Evolutionary conservation across 2,113 vertebrate species (phyloP).

Genomic region (Anhinga rufa): DNA sequence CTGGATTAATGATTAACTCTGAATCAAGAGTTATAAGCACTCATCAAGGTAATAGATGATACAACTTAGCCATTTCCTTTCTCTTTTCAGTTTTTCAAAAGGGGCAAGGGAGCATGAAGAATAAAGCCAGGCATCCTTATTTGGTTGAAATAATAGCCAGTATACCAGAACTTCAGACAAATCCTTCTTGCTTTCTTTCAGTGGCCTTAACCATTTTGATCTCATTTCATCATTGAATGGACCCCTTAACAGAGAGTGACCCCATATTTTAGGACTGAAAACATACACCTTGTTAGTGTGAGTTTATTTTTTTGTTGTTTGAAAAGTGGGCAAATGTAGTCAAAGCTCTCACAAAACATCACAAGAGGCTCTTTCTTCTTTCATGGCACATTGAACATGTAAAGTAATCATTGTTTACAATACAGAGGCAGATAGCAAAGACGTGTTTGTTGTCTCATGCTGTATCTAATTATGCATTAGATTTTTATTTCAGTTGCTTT

Average conservation of each 20-base stretch:
- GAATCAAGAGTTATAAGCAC: slow-evolving; percentile 58
- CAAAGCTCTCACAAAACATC: slow-evolving; percentile 65
- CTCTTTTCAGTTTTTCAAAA: slow-evolving; percentile 69
- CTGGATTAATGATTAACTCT: slow-evolving; percentile 52
- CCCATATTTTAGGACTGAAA: slow-evolving; percentile 66
- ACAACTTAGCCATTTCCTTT: slow-evolving; percentile 64
- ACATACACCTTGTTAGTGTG: slow-evolving; percentile 68
- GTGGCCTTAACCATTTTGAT: slow-evolving; percentile 68
- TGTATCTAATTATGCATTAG: slow-evolving; percentile 63
- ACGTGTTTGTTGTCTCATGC: slow-evolving; percentile 53
- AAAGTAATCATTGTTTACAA: slow-evolving; percentile 68
- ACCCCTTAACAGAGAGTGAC: slow-evolving; percentile 63
- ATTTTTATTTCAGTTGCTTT: slow-evolving; percentile 60
- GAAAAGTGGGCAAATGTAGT: slow-evolving; percentile 67
- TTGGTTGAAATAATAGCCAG: slow-evolving; percentile 70
- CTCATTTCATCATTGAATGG: slow-evolving; percentile 66
- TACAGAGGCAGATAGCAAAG: slow-evolving; percentile 63
- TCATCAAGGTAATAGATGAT: slow-evolving; percentile 67
- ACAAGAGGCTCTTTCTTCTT: slow-evolving; percentile 60
- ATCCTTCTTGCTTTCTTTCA: slow-evolving; percentile 64
- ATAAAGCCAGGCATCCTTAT: slow-evolving; percentile 68
- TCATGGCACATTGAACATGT: slow-evolving; percentile 61
- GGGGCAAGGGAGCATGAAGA: slow-evolving; percentile 64
- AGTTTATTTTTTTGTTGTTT: slow-evolving; percentile 71
- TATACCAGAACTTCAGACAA: slow-evolving; percentile 63